phyloP scores from a whole-genome alignment of 2,113 vertebrate species.

The Pipa parva region DNA sequence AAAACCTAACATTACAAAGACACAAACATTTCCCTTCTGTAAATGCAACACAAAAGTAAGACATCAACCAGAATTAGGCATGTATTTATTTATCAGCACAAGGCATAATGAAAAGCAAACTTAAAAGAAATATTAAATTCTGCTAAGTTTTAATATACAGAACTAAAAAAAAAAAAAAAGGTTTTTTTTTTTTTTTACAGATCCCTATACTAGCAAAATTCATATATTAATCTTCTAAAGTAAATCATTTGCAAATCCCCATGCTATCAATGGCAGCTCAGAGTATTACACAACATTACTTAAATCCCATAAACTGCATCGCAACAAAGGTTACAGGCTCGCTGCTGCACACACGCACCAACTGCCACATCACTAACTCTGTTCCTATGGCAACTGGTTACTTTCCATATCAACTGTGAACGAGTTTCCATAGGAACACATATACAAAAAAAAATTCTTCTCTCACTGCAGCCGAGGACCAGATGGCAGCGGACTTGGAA shows the following conservation, averaged over 20 bases:
- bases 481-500: conserved; percentile 78
- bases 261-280: neutral
- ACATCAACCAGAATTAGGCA: neutral
- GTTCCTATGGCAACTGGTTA: conserved; percentile 93
- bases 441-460: conserved; percentile 92
- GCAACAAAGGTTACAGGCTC: conserved; percentile 55
- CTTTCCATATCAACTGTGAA: conserved; percentile 94
- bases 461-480: conserved; percentile 80
- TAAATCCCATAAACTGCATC: conserved; percentile 47
- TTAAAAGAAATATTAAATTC: neutral
- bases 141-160: too few relatives aligned
- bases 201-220: too few relatives aligned
- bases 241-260: too few relatives aligned
- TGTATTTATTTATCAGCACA: too few relatives aligned
- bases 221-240: too few relatives aligned
- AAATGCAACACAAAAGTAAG: neutral
- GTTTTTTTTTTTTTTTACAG: too few relatives aligned
- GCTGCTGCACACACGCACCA: conserved; percentile 56
- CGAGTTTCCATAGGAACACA: conserved; percentile 84
- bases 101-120: neutral
- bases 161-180: too few relatives aligned
- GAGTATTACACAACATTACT: conserved; percentile 44
- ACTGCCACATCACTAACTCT: conserved; percentile 86
- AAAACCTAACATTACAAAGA: too few relatives aligned
- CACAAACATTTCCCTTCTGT: too few relatives aligned